Evolutionary conservation across 1,140 invertebrate species (phyloP), one percentile per base, ranked within the genome.

Genomic region (Eupristina koningsbergeri): DNA sequence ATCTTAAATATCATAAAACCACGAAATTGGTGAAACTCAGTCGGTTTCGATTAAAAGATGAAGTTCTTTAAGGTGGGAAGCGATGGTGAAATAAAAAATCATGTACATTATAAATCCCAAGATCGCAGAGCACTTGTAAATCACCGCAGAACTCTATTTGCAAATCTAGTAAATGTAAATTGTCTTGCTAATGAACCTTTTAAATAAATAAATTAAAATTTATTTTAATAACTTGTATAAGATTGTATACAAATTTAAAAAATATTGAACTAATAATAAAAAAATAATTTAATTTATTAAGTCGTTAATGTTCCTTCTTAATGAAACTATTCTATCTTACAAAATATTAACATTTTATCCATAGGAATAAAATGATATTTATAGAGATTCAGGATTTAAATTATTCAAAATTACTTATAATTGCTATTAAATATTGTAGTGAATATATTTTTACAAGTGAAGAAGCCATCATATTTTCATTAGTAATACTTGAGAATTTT

Each of bases 221-320:
- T 36, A 39, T 41, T 71, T 71, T 41, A 39, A 11, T 22, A 36
- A 7, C 8, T 78, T 78, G 77, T 53, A 45, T n/a, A 47, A 13
- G 39, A 79, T 78, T 78, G n/a, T n/a, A 63, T 78, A 78, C 58
- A 78, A 61, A 11, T 22, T 26, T 17, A 29, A 0, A 31, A 39
- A 58, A 41, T 29, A 77, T 31, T 26, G 34, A 77, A 58, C 64
- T 41, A 39, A 29, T 45, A 41, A 76, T 76, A 2, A 53, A n/a
- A n/a, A n/a, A 50, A 22, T 6, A 29, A 41, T 8, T 74, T 84
- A 73, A 78, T 84, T 84, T 61, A 84, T 84, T 61, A 50, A 84
- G 76, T 79, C 76, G 64, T 79, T 84, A 84, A 79, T 31, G 9
- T 3, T 61, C 29, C 34, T 39, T 29, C 19, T 36, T 76, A 77